Conservation (phyloP, 2,888 invertebrate species). For the Leptura quadrifasciata region DNA sequence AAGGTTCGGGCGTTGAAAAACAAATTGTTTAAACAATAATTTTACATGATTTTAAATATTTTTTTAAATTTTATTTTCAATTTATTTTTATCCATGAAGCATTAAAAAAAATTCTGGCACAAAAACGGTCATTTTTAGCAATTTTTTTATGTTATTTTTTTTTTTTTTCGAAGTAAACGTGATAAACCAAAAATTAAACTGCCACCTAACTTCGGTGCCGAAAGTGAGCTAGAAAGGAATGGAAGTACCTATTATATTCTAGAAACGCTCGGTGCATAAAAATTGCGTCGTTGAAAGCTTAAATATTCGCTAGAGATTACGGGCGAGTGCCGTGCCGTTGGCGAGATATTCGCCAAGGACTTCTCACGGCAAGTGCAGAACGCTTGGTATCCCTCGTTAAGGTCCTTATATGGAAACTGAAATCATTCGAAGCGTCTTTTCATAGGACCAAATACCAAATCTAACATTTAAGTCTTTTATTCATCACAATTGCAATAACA, state of each 20-base stretch:
- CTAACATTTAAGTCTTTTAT: too few relatives aligned
- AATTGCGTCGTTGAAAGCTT: constrained; percentile 28
- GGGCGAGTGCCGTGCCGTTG: not conserved
- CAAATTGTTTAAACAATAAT: too few relatives aligned
- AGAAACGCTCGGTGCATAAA: constrained; percentile 34
- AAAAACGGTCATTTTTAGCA: too few relatives aligned
- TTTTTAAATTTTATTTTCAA: too few relatives aligned
- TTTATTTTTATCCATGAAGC: too few relatives aligned
- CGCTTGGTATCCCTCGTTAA: not conserved
- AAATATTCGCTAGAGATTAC: constrained; percentile 15
- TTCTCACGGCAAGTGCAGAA: constrained; percentile 19
- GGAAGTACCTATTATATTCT: constrained; percentile 22
- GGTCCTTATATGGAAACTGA: constrained; percentile 31
- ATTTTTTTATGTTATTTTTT: too few relatives aligned
- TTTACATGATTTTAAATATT: too few relatives aligned
- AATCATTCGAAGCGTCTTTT: not conserved
- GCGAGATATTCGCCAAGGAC: constrained; percentile 31
- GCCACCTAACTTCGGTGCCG: not conserved
- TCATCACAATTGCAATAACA: too few relatives aligned
- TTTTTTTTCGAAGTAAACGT: too few relatives aligned
- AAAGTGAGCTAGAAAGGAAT: not conserved
- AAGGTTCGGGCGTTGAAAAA: too few relatives aligned
- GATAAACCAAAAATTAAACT: not conserved
- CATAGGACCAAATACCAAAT: too few relatives aligned
- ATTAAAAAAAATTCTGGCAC: too few relatives aligned